Evolutionary conservation across 2,888 invertebrate genomes (phyloP).

Genomic region (Apodemia mormo): DNA sequence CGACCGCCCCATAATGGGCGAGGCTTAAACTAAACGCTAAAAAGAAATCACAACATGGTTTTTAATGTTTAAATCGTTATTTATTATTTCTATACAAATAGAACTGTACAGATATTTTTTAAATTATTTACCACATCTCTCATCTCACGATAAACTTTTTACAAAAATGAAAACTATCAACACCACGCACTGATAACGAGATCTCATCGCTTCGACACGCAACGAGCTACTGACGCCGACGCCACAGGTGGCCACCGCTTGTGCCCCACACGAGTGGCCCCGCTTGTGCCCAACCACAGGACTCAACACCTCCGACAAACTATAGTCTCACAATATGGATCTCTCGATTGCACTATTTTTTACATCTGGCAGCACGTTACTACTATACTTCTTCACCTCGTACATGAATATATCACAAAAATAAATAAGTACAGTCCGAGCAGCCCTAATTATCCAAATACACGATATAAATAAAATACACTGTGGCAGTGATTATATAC

Average conservation of each 20-base stretch:
- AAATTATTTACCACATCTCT: conserved; percentile 77
- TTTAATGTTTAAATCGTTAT: conserved; percentile 79
- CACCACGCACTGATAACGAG: conserved; percentile 74
- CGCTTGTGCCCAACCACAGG: conserved; percentile 22
- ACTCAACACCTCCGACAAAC: conserved; percentile 28
- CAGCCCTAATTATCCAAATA: conserved; percentile 41
- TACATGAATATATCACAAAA: conserved; percentile 2
- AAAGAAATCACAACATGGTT: conserved; percentile 79
- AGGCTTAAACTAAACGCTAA: conserved; percentile 64
- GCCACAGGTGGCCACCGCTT: conserved; percentile 30
- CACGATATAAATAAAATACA: conserved; percentile 50
- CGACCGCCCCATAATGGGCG: conserved; percentile 47
- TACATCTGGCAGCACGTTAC: conserved; percentile 14
- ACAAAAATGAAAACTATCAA: conserved; percentile 83
- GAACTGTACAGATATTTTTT: conserved; percentile 83
- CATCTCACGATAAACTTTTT: conserved; percentile 81
- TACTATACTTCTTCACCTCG: conserved; percentile 27
- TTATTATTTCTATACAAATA: conserved; percentile 84
- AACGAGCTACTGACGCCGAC: conserved; percentile 31
- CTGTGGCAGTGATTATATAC: conserved; percentile 64
- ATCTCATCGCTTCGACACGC: conserved; percentile 54
- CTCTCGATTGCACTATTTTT: background rate
- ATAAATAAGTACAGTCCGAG: conserved; percentile 64
- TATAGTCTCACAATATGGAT: conserved; percentile 24
- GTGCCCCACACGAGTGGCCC: conserved; percentile 21